Conservation (phyloP, 2,888 invertebrate genomes). For the Epistrophella euchroma region DNA sequence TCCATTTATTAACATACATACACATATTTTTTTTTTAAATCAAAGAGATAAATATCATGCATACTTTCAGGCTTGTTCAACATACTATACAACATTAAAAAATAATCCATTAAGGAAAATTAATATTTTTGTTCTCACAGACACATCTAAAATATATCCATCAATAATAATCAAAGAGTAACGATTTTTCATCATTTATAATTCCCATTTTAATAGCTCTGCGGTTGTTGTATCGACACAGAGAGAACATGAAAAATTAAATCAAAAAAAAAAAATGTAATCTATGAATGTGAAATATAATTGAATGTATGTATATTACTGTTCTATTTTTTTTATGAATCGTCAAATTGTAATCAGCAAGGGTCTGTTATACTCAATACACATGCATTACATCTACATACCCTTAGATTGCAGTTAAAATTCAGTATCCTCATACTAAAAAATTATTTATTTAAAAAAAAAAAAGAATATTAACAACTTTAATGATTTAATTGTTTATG, state of each 20-base stretch:
- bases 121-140: not conserved
- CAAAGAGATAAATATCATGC: not conserved
- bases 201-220: not conserved
- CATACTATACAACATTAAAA: not conserved
- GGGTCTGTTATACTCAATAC: too few species aligned
- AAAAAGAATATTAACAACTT: too few species aligned
- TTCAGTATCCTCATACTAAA: too few species aligned
- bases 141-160: not conserved
- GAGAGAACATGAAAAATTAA: too few species aligned
- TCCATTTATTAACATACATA: not conserved
- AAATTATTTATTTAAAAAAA: too few species aligned
- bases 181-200: not conserved
- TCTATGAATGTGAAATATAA: not conserved
- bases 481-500: too few species aligned
- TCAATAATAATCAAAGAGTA: not conserved
- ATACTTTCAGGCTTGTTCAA: not conserved
- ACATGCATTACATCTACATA: too few species aligned
- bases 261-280: too few species aligned
- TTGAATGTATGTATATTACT: not conserved
- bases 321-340: not conserved
- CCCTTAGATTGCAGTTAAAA: too few species aligned
- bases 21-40: too few species aligned
- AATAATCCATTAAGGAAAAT: not conserved
- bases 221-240: not conserved
- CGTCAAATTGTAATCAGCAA: not conserved